These are phyloP conservation scores for Drosophila falleni DNA, from an alignment of 2,888 invertebrate species.

Conservation along the genomic window DNA sequence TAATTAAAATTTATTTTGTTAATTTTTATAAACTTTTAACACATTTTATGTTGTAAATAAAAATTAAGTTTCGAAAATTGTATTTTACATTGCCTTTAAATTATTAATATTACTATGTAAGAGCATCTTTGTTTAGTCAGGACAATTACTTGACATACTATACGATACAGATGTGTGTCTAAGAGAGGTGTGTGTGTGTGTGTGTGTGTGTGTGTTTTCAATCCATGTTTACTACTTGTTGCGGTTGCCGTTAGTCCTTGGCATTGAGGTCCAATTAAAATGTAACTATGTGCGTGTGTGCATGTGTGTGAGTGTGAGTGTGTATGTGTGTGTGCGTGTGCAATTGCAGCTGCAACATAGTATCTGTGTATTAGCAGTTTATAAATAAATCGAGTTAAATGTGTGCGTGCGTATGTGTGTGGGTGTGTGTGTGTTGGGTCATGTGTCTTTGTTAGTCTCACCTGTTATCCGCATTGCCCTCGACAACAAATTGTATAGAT, in stretches of 20 bases:
- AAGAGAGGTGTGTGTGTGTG: neutral
- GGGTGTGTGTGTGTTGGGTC: conserved; percentile 2
- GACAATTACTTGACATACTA: too few relatives aligned
- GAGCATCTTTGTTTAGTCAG: too few relatives aligned
- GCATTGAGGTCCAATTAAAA: conserved; percentile 34
- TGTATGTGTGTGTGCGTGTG: conserved; percentile 8
- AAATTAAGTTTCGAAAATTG: too few relatives aligned
- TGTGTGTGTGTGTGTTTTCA: neutral
- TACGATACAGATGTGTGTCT: neutral
- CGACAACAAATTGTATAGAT: neutral
- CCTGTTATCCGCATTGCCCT: conserved; percentile 16
- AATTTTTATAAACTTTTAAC: too few relatives aligned
- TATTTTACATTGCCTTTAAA: too few relatives aligned
- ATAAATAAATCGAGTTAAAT: conserved; percentile 19
- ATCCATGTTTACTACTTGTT: conserved; percentile 44
- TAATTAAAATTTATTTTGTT: too few relatives aligned
- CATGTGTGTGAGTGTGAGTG: conserved; percentile 1
- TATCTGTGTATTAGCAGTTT: conserved; percentile 2
- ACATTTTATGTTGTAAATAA: too few relatives aligned
- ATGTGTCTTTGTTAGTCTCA: conserved; percentile 11
- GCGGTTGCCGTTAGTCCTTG: conserved; percentile 44
- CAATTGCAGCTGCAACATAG: conserved; percentile 23
- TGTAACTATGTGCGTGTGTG: conserved; percentile 2
- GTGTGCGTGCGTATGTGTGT: neutral
- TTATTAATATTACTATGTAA: too few relatives aligned